Conservation (phyloP, 2,113 vertebrate species). For the Lates calcarifer region DNA sequence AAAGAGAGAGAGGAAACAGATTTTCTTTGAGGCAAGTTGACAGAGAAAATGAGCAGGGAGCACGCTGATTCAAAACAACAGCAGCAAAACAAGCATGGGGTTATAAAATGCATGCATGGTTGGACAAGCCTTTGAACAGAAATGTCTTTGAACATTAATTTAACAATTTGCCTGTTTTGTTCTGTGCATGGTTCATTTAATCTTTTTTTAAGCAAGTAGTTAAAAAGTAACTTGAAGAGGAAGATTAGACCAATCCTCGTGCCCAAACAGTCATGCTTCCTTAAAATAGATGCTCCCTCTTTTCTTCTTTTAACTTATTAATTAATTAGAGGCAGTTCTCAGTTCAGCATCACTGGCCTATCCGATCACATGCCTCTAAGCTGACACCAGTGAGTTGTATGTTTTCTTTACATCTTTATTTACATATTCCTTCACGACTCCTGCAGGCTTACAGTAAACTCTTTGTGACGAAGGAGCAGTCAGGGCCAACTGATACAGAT, state of each 20-base stretch:
- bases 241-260: background rate
- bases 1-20: conserved; percentile 74
- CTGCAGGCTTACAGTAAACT: background rate
- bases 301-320: no score
- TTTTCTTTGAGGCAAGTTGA: conserved; percentile 68
- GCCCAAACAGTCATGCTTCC: no score
- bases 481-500: background rate
- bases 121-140: conserved; percentile 16
- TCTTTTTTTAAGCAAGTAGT: background rate
- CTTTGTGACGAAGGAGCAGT: background rate
- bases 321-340: background rate
- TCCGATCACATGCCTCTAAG: conserved; percentile 3
- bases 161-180: background rate
- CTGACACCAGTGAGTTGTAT: background rate
- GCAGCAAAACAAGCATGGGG: conserved; percentile 19
- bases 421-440: no score
- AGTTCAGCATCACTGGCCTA: background rate
- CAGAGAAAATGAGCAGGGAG: conserved; percentile 54
- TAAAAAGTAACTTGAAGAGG: background rate
- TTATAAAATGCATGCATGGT: conserved; percentile 35
- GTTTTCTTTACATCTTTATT: background rate
- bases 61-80: conserved; percentile 47
- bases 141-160: background rate
- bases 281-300: no score
- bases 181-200: conserved; percentile 11